phyloP scores from a whole-genome alignment of 1,140 invertebrate genomes.

The Papilio polytes region DNA sequence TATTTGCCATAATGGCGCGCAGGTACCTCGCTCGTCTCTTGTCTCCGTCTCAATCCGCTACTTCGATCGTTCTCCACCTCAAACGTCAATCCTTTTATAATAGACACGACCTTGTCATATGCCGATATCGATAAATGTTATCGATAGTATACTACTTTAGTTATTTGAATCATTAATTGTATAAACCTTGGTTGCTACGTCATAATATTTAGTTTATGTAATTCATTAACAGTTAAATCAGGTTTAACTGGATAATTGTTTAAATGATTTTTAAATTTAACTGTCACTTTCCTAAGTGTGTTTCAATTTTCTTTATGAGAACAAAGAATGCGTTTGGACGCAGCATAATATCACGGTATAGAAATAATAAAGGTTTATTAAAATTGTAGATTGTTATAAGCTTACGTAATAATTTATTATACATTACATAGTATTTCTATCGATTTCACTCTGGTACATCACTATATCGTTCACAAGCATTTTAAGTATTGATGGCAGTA shows the following conservation, averaged over 20 bases:
- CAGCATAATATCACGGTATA: too few species aligned
- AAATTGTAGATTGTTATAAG: too few species aligned
- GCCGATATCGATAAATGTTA: conserved; percentile 48
- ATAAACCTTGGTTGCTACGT: neutral
- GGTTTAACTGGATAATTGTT: neutral
- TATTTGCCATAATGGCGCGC: conserved; percentile 64
- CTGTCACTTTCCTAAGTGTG: too few species aligned
- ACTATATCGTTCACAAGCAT: conserved; percentile 72
- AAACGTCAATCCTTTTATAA: conserved; percentile 81
- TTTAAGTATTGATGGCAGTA: conserved; percentile 82
- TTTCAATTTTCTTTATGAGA: neutral
- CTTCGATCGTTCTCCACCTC: conserved; percentile 69
- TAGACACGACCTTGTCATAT: conserved; percentile 51
- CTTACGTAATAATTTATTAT: too few species aligned
- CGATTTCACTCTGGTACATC: conserved; percentile 45
- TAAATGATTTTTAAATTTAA: too few species aligned
- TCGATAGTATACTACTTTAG: neutral
- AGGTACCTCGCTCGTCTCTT: conserved; percentile 57
- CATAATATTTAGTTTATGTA: neutral
- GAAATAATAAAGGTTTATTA: too few species aligned
- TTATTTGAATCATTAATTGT: neutral
- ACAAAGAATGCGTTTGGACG: too few species aligned
- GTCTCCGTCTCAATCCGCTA: conserved; percentile 75
- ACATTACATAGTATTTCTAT: conserved; percentile 19
- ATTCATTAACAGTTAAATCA: neutral